These are phyloP conservation scores for Phyllotreta cruciferae DNA, from an alignment of 2,888 invertebrate species.

Conservation along the genomic window DNA sequence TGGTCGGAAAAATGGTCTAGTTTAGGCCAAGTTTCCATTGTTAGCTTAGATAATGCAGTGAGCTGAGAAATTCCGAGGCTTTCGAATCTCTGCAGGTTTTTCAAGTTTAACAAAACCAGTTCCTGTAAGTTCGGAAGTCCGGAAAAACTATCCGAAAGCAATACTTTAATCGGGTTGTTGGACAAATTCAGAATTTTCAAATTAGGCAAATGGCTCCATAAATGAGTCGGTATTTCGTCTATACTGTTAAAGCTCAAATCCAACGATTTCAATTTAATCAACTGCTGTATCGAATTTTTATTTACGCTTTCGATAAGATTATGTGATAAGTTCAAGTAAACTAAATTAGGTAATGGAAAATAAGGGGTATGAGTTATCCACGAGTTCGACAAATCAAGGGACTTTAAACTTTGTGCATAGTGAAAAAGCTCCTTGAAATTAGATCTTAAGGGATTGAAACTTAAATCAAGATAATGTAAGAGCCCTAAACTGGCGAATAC, in stretches of 20 bases:
- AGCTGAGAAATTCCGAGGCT: constrained; percentile 77
- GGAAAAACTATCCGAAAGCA: constrained; percentile 74
- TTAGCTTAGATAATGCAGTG: constrained; percentile 72
- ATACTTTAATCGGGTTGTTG: constrained; percentile 79
- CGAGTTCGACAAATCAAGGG: constrained; percentile 78
- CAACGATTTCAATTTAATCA: constrained; percentile 75
- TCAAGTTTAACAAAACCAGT: constrained; percentile 77
- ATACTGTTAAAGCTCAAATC: constrained; percentile 81
- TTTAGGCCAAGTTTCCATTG: constrained; percentile 77
- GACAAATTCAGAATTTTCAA: constrained; percentile 81
- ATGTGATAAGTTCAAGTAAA: constrained; percentile 79
- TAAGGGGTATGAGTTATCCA: constrained; percentile 80
- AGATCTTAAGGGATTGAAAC: constrained; percentile 81
- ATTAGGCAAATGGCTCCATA: constrained; percentile 75
- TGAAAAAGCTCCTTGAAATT: constrained; percentile 89
- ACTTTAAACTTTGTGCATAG: constrained; percentile 81
- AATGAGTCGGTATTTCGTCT: constrained; percentile 74
- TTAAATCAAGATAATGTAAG: constrained; percentile 80
- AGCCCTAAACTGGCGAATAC: constrained; percentile 84
- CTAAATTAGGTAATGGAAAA: constrained; percentile 78
- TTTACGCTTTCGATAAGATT: constrained; percentile 77
- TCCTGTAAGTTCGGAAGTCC: constrained; percentile 75
- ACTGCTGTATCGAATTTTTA: constrained; percentile 73
- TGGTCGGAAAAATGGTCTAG: constrained; percentile 69
- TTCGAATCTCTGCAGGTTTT: constrained; percentile 76